Conservation (phyloP, 2,797 vertebrate genomes). For the Champsocephalus gunnari region DNA sequence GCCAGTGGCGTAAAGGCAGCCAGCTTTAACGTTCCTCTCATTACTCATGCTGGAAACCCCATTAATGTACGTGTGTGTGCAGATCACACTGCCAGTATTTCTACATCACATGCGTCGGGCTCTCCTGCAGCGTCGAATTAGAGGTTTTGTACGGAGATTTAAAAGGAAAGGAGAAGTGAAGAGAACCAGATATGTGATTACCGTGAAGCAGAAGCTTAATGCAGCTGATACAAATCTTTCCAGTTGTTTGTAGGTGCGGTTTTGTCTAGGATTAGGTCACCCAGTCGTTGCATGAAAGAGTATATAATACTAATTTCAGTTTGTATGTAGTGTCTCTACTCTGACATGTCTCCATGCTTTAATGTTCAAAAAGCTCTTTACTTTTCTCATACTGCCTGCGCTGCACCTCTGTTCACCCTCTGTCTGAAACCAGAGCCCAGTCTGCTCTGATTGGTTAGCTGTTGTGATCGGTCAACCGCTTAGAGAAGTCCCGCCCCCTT, state of each 20-base stretch:
- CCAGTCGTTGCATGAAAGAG: background rate
- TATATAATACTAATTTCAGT: no score
- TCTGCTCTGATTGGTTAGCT: no score
- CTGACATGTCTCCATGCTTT: no score
- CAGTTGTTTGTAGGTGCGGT: background rate
- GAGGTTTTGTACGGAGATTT: background rate
- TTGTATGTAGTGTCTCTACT: no score
- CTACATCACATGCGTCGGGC: constrained; percentile 25
- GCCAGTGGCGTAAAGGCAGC: constrained; percentile 20
- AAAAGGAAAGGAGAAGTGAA: background rate
- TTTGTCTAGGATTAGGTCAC: background rate
- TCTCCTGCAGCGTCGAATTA: background rate
- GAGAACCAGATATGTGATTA: background rate
- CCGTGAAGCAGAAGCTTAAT: background rate
- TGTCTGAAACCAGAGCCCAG: no score
- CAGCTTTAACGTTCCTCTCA: constrained; percentile 45
- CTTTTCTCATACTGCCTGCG: no score
- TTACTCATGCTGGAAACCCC: constrained; percentile 37
- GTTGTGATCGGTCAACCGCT: no score
- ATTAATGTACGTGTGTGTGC: constrained; percentile 46
- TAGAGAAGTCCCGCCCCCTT: no score
- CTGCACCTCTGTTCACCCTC: no score
- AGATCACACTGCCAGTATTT: constrained; percentile 22
- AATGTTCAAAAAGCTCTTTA: no score
- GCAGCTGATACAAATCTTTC: background rate